Percentiles rank a stretch among this genome's conserved stretches.
Conservation (phyloP, 2,113 vertebrate species). For the Labeo catla region DNA sequence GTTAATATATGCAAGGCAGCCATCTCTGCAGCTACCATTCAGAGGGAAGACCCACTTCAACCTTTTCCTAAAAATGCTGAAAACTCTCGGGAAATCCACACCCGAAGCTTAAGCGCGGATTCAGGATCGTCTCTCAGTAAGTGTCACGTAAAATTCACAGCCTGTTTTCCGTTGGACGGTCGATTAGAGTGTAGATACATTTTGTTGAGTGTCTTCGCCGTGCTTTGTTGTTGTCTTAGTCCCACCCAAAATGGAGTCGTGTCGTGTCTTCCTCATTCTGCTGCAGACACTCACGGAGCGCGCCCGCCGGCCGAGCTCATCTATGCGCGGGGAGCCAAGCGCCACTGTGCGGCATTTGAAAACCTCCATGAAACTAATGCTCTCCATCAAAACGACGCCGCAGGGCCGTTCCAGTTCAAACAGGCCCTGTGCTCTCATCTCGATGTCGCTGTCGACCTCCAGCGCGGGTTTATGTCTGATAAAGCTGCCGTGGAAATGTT, state of each 20-base stretch:
- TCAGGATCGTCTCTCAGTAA: conserved; percentile 47
- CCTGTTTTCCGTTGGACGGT: conserved; percentile 15
- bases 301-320: conserved; percentile 74
- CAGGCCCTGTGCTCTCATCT: background rate
- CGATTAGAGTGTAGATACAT: conserved; percentile 56
- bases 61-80: conserved; percentile 73
- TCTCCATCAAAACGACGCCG: conserved; percentile 10
- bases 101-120: conserved; percentile 48
- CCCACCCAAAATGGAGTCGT: conserved; percentile 90
- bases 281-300: conserved; percentile 58
- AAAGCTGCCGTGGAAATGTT: conserved; percentile 61
- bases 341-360: conserved; percentile 57
- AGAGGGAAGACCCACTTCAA: conserved; percentile 87
- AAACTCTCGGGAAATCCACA: conserved; percentile 61
- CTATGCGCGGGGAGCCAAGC: conserved; percentile 76
- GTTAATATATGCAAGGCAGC: conserved; percentile 82
- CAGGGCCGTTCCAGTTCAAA: background rate
- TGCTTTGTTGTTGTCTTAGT: conserved; percentile 82
- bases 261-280: conserved; percentile 75
- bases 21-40: conserved; percentile 92
- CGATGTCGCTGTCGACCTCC: conserved; percentile 6
- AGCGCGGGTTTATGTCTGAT: conserved; percentile 51
- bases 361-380: conserved; percentile 18
- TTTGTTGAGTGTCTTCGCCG: conserved; percentile 64
- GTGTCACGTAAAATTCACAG: conserved; percentile 37